phyloP scores from a whole-genome alignment of 2,888 invertebrate species.

The Limulus polyphemus region DNA sequence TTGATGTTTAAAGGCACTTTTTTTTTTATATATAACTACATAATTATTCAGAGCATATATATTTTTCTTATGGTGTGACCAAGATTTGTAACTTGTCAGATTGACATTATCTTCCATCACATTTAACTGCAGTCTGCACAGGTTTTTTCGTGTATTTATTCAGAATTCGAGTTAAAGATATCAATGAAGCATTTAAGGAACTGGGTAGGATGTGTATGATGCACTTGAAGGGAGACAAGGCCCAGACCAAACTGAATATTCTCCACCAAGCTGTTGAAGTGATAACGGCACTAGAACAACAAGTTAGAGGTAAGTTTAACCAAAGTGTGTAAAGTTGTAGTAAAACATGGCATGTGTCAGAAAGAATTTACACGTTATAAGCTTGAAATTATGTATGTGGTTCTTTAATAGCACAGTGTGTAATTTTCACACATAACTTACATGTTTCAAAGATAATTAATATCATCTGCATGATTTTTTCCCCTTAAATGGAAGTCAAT shows the following conservation, averaged over 20 bases:
- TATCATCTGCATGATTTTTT: too few species aligned
- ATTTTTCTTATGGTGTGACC: too few species aligned
- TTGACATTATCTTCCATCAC: too few species aligned
- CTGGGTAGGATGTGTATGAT: slow-evolving; percentile 46
- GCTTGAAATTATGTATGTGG: background rate
- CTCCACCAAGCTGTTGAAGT: slow-evolving; percentile 48
- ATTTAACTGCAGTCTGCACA: too few species aligned
- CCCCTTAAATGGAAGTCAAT: too few species aligned
- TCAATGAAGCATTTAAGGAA: slow-evolving; percentile 51
- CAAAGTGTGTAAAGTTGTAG: too few species aligned
- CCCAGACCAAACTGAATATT: slow-evolving; percentile 47
- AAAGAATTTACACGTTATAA: background rate
- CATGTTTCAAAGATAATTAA: background rate
- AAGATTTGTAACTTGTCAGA: too few species aligned
- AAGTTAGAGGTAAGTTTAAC: slow-evolving; percentile 40
- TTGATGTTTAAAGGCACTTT: too few species aligned
- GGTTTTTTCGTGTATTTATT: background rate
- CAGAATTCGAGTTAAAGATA: slow-evolving; percentile 48
- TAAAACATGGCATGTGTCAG: background rate
- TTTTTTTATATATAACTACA: too few species aligned
- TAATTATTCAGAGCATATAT: too few species aligned
- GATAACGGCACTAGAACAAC: slow-evolving; percentile 45
- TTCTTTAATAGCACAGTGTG: too few species aligned
- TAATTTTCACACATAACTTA: too few species aligned
- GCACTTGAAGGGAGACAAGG: slow-evolving; percentile 44